Evolutionary conservation across 1,140 invertebrate species (phyloP).

Genomic region (Araneus ventricosus): DNA sequence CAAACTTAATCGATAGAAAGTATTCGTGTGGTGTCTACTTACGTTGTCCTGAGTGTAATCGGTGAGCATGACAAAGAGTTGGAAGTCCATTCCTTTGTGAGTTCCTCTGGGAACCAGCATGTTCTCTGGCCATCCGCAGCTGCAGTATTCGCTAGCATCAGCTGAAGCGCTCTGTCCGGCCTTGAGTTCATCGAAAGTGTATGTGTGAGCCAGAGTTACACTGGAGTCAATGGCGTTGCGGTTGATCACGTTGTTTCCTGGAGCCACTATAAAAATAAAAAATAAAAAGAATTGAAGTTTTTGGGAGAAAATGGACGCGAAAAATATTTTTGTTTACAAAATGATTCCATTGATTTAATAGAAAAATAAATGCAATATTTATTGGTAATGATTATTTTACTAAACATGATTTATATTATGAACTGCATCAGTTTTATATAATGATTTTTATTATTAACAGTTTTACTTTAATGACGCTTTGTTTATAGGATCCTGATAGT

Average conservation of each 20-base stretch:
- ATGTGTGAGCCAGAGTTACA: slow-evolving; percentile 87
- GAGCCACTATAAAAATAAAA: slow-evolving; percentile 81
- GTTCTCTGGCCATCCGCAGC: slow-evolving; percentile 93
- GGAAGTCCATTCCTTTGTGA: slow-evolving; percentile 84
- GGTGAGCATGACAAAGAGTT: slow-evolving; percentile 83
- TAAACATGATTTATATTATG: no score
- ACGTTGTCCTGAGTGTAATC: slow-evolving; percentile 83
- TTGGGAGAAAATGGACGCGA: not conserved
- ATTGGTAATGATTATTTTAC: no score
- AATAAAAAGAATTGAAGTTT: not conserved
- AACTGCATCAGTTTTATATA: no score
- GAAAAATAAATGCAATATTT: not conserved
- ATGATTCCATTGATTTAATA: not conserved
- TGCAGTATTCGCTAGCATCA: slow-evolving; percentile 82
- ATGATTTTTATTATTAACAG: not conserved
- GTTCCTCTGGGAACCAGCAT: slow-evolving; percentile 89
- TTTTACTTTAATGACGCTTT: no score
- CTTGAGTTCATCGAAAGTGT: slow-evolving; percentile 82
- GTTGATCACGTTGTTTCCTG: slow-evolving; percentile 84
- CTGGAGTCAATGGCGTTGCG: slow-evolving; percentile 85
- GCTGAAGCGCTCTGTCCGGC: slow-evolving; percentile 75
- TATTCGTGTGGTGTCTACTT: slow-evolving; percentile 17
- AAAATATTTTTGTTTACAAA: not conserved
- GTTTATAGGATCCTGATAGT: no score
- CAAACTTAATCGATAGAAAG: not conserved